A percentile compares a stretch with the other conserved stretches of the same genome.
Evolutionary conservation across 2,888 invertebrate genomes (phyloP).

Genomic region (Ennomos fuscantarius): DNA sequence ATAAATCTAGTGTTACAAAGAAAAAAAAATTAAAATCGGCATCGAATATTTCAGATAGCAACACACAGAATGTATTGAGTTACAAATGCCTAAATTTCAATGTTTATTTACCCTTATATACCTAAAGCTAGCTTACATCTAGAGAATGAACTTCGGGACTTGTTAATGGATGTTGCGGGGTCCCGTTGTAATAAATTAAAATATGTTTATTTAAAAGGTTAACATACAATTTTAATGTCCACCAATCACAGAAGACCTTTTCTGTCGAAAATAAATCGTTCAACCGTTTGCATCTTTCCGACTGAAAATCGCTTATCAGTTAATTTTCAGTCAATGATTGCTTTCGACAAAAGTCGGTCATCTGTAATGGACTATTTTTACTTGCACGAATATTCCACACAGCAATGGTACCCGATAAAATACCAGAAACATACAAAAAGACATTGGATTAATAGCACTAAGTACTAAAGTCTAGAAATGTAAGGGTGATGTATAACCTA

Average conservation of each 20-base stretch:
- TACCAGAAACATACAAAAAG: constrained; percentile 14
- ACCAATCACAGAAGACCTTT: constrained; percentile 12
- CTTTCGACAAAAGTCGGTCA: constrained; percentile 2
- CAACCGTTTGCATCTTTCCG: neutral
- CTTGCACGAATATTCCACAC: constrained; percentile 14
- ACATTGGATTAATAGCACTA: constrained; percentile 30
- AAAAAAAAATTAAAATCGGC: constrained; percentile 49
- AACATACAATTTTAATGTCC: constrained; percentile 37
- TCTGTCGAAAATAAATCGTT: constrained; percentile 1
- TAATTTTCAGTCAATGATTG: neutral
- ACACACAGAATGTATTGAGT: constrained; percentile 67
- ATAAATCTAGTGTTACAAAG: constrained; percentile 58
- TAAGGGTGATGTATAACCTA: constrained; percentile 18
- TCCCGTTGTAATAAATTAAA: constrained; percentile 37
- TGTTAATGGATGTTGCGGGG: constrained; percentile 15
- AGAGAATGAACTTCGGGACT: constrained; percentile 64
- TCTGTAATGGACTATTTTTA: neutral
- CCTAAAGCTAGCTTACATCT: constrained; percentile 74
- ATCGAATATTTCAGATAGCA: constrained; percentile 60
- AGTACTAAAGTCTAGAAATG: constrained; percentile 36
- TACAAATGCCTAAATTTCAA: constrained; percentile 72
- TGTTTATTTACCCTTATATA: constrained; percentile 65
- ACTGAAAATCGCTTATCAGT: neutral
- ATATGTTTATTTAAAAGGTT: constrained; percentile 44
- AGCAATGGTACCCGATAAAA: constrained; percentile 4